phyloP scores from a whole-genome alignment of 2,113 vertebrate genomes.

The Tauraco erythrolophus region DNA sequence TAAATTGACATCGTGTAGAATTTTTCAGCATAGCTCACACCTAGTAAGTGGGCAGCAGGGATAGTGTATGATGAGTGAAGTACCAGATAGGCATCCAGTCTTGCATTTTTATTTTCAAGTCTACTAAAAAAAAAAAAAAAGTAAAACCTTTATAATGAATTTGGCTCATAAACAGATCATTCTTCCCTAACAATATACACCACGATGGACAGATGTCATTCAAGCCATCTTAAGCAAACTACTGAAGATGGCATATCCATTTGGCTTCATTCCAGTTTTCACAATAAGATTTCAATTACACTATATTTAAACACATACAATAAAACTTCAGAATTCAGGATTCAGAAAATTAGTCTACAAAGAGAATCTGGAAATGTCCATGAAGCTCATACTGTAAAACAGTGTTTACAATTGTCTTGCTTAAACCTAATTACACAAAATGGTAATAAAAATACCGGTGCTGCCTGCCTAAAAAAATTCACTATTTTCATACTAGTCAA shows the following conservation, averaged over 20 bases:
- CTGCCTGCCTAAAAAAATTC: neutral
- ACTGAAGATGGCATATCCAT: neutral
- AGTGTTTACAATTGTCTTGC: neutral
- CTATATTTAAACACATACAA: neutral
- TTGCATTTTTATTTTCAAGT: conserved; percentile 28
- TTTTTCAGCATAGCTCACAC: neutral
- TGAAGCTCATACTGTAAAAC: neutral
- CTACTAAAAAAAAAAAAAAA: neutral
- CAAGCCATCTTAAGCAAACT: neutral
- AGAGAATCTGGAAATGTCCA: neutral
- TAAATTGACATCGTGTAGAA: neutral
- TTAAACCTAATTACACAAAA: neutral
- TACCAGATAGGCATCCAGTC: neutral
- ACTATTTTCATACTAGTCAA: neutral
- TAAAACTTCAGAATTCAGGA: neutral
- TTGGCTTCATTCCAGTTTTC: conserved; percentile 6
- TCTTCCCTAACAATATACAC: neutral
- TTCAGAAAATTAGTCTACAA: neutral
- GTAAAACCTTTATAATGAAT: neutral
- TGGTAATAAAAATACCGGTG: neutral
- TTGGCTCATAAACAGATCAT: neutral
- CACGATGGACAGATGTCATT: neutral
- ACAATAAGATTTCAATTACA: neutral
- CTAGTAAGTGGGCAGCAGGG: neutral
- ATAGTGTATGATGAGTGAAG: neutral